Evolutionary conservation across 2,797 vertebrate genomes (phyloP).

Genomic region (Eurystomus glaucurus): DNA sequence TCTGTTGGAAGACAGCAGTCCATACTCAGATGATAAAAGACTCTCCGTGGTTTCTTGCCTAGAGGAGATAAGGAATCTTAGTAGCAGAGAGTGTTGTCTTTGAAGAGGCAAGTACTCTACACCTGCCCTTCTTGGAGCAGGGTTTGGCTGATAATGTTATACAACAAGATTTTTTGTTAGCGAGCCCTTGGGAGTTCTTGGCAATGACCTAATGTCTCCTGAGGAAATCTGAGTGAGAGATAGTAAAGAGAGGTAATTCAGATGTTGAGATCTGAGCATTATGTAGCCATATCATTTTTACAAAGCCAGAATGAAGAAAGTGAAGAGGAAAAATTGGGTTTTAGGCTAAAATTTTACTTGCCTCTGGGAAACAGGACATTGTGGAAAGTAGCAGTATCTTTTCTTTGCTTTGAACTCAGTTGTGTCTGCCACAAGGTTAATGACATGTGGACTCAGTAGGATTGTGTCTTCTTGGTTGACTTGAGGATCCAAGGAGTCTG

Average conservation of each 20-base stretch:
- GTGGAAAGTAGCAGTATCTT: neutral
- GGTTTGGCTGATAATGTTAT: neutral
- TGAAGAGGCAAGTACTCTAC: neutral
- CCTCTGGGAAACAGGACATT: neutral
- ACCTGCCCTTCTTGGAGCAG: neutral
- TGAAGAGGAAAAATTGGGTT: neutral
- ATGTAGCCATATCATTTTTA: accelerated
- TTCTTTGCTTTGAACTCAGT: neutral
- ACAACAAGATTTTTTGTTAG: neutral
- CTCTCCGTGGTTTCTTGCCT: neutral
- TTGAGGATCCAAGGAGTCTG: neutral
- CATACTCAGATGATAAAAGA: neutral
- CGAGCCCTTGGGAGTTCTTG: accelerated
- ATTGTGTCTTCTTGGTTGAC: neutral
- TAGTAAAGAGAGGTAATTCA: neutral
- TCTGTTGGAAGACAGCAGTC: neutral
- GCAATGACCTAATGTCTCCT: neutral
- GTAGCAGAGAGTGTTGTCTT: neutral
- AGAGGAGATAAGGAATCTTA: neutral
- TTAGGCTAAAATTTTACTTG: neutral
- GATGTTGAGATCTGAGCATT: neutral
- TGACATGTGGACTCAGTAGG: neutral
- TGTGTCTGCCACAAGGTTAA: neutral
- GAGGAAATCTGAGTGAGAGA: neutral
- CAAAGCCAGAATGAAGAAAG: neutral